Conservation (phyloP, 2,888 invertebrate species). For the Syritta pipiens region DNA sequence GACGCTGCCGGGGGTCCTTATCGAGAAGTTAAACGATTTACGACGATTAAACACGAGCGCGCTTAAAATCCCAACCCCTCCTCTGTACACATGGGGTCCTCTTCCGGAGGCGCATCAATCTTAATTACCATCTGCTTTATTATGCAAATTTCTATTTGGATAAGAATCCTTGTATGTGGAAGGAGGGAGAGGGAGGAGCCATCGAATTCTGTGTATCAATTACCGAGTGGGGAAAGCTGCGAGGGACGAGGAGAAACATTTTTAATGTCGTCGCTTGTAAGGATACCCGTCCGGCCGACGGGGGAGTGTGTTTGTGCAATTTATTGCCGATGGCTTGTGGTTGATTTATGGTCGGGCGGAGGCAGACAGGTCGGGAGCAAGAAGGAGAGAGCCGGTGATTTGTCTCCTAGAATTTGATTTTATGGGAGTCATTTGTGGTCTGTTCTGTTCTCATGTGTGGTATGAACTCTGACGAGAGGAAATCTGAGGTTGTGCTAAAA, state of each 20-base stretch:
- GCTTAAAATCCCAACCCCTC: conserved; percentile 23
- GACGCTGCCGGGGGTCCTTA: conserved; percentile 14
- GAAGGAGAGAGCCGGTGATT: no score
- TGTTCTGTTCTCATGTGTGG: no score
- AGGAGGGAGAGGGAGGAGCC: neutral
- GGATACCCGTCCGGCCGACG: no score
- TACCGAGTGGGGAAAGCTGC: neutral
- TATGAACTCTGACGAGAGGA: no score
- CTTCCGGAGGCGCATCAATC: conserved; percentile 47
- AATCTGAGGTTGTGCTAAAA: no score
- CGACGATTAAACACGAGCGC: conserved; percentile 52
- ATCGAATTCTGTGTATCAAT: conserved; percentile 12
- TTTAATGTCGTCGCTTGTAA: neutral
- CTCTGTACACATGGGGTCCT: conserved; percentile 33
- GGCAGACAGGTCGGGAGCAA: no score
- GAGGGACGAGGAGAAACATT: neutral
- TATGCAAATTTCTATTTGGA: conserved; percentile 49
- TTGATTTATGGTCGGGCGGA: neutral
- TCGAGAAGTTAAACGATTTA: conserved; percentile 43
- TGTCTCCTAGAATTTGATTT: no score
- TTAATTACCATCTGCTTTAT: conserved; percentile 51
- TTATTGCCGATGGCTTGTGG: neutral
- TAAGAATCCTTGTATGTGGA: conserved; percentile 5
- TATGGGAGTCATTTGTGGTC: no score
- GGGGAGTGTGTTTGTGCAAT: neutral